Evolutionary conservation across 2,113 vertebrate genomes (phyloP), one percentile per base, ranked within the genome.

Genomic region (Petrocephalus zakoni): DNA sequence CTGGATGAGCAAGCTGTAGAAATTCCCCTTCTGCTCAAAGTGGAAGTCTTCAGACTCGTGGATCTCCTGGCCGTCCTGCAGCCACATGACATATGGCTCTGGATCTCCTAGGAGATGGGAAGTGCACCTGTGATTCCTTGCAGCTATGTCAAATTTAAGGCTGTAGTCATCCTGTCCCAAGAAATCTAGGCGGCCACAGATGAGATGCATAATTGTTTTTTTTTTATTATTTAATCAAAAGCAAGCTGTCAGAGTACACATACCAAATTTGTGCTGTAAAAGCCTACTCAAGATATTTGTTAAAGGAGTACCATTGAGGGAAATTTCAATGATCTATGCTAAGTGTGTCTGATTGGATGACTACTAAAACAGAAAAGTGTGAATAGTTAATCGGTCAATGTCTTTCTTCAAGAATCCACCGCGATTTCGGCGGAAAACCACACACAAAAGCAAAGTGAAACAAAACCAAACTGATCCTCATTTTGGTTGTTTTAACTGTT

Each of bases 31-130:
- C 86, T 93, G 95, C 88, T 97, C 95, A 87, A 98, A 97, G 90
- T 97, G 97, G 89, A 99, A 99, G 92, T 99, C 98, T 90, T 99
- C 98, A 0, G 97, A 97, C 91, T 98, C 97, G 34, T 95, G 96
- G 89, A 98, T 98, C 93, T 98, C 97, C 90, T 96, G 97, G 2
- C 96, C 97, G 0, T 99, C 95, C 83, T 98, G 98, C 49, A 99
- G 94, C 98, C 98, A 99, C 88, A 97, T 92, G 90, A 98, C 95
- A 90, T 97, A 94, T 5, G 97, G 97, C 51, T 94, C 88, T 0
- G 98, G 98, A 49, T 95, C 93, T 78, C 97, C 98, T 99, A 91
- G 75, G 89, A n/a, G 90, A 87, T 19, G 22, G 13, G 10, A 11
- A 29, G 15, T 4, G 22, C 17, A 52, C 13, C n/a, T 15, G 47